These are phyloP conservation scores for Drosophila vallismaia DNA, from an alignment of 2,888 invertebrate genomes.

Conservation along the genomic window DNA sequence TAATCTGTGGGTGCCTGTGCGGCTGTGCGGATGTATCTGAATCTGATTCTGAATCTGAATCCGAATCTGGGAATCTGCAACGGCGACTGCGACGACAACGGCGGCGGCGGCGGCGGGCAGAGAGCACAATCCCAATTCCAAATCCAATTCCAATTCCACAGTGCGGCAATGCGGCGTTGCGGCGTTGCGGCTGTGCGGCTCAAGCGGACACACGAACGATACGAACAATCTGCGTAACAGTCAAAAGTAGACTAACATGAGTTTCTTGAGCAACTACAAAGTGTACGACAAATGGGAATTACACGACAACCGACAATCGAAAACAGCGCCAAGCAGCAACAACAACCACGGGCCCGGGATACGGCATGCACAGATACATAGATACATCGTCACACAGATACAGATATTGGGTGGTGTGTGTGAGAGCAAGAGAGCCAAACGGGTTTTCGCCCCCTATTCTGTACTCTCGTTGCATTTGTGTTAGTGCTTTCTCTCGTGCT, in stretches of 20 bases:
- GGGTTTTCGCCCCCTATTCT: conserved; percentile 64
- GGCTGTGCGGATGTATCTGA: conserved; percentile 13
- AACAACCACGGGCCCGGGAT: conserved; percentile 43
- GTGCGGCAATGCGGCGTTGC: conserved; percentile 13
- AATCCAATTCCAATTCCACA: conserved; percentile 16
- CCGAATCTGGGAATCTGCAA: conserved; percentile 11
- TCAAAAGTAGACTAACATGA: conserved; percentile 84
- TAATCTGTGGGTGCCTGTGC: conserved; percentile 10
- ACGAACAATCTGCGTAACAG: conserved; percentile 84
- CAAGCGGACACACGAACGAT: conserved; percentile 68
- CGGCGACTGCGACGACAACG: conserved; percentile 36
- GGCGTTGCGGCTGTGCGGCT: conserved; percentile 22
- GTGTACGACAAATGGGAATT: conserved; percentile 83
- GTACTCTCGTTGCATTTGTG: not conserved
- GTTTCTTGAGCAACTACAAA: conserved; percentile 83
- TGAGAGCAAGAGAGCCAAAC: conserved; percentile 47
- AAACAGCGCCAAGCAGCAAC: conserved; percentile 74
- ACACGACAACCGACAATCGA: conserved; percentile 83
- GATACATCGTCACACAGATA: conserved; percentile 26
- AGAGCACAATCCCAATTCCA: conserved; percentile 20
- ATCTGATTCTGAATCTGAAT: conserved; percentile 18
- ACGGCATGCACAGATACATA: conserved; percentile 20
- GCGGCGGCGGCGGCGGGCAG: conserved; percentile 43
- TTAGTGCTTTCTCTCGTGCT: conserved; percentile 13
- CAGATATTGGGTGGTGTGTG: not conserved